Evolutionary conservation across 1,140 invertebrate species (phyloP).

Genomic region (Caenorhabditis latens): DNA sequence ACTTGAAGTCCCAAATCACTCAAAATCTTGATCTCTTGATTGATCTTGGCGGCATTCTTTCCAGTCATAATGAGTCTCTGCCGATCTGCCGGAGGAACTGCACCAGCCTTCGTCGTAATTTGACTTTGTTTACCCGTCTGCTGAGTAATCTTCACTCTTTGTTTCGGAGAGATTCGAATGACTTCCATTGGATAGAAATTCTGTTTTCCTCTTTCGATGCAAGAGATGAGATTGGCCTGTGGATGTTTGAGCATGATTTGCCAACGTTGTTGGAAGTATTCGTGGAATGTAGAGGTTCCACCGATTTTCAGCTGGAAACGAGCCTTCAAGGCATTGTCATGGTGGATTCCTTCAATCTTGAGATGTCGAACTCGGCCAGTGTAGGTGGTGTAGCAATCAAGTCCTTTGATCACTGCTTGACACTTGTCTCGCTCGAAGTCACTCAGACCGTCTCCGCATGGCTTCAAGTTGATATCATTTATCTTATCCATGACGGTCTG

Average conservation of each 20-base stretch:
- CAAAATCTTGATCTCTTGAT: not conserved
- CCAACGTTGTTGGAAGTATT: constrained; percentile 58
- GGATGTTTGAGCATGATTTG: constrained; percentile 52
- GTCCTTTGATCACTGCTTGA: not conserved
- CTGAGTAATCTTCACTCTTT: constrained; percentile 62
- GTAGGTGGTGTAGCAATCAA: constrained; percentile 55
- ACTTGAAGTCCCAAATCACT: not conserved
- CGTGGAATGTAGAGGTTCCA: not conserved
- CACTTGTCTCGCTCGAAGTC: not conserved
- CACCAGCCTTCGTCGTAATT: constrained; percentile 62
- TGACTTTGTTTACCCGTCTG: constrained; percentile 64
- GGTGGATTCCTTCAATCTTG: constrained; percentile 51
- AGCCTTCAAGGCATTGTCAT: constrained; percentile 28
- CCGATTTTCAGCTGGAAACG: constrained; percentile 45
- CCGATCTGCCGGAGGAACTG: constrained; percentile 41
- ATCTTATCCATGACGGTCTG: constrained; percentile 41
- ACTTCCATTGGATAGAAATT: constrained; percentile 64
- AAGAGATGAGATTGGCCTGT: constrained; percentile 46
- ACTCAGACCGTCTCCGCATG: not conserved
- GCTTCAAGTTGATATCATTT: not conserved
- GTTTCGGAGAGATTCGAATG: constrained; percentile 12
- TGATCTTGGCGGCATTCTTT: constrained; percentile 1
- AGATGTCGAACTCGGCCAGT: constrained; percentile 3
- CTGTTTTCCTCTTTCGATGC: constrained; percentile 41
- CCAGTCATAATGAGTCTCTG: constrained; percentile 48